These are phyloP conservation scores for Phenganax stokvisi DNA, from an alignment of 92 coral and sea anemone genomes.

Conservation along the genomic window DNA sequence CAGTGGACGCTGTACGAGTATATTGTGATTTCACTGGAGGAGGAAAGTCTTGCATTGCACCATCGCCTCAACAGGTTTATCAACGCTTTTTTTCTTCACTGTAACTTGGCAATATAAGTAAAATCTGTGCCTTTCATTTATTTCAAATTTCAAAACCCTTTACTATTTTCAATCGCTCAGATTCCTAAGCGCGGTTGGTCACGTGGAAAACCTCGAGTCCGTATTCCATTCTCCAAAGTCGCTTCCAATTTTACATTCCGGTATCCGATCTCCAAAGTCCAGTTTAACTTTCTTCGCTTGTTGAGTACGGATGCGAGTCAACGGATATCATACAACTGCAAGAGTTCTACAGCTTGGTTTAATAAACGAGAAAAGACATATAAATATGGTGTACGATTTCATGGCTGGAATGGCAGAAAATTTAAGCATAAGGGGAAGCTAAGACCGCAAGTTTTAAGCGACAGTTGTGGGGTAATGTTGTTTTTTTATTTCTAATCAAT, in stretches of 20 bases:
- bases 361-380: slow-evolving; percentile 65
- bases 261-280: slow-evolving; percentile 73
- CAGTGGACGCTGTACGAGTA: slow-evolving; percentile 83
- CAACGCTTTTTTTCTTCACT: neutral
- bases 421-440: slow-evolving; percentile 63
- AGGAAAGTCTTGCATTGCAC: slow-evolving; percentile 74
- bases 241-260: slow-evolving; percentile 45
- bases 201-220: slow-evolving; percentile 3
- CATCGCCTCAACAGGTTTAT: slow-evolving; percentile 59
- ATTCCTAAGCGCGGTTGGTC: slow-evolving; percentile 30
- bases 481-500: neutral
- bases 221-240: slow-evolving; percentile 16
- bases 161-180: neutral
- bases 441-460: slow-evolving; percentile 65
- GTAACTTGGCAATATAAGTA: neutral
- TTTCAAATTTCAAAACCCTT: no score
- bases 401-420: slow-evolving; percentile 73
- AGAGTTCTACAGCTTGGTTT: slow-evolving; percentile 81
- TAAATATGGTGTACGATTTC: slow-evolving; percentile 75
- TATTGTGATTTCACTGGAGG: slow-evolving; percentile 88
- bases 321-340: slow-evolving; percentile 72
- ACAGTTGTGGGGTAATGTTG: slow-evolving; percentile 72
- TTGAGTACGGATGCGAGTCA: slow-evolving; percentile 77
- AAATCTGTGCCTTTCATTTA: no score
- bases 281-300: slow-evolving; percentile 87